Evolutionary conservation across 2,797 vertebrate species (phyloP).

Genomic region (Sebastolobus altivelis): DNA sequence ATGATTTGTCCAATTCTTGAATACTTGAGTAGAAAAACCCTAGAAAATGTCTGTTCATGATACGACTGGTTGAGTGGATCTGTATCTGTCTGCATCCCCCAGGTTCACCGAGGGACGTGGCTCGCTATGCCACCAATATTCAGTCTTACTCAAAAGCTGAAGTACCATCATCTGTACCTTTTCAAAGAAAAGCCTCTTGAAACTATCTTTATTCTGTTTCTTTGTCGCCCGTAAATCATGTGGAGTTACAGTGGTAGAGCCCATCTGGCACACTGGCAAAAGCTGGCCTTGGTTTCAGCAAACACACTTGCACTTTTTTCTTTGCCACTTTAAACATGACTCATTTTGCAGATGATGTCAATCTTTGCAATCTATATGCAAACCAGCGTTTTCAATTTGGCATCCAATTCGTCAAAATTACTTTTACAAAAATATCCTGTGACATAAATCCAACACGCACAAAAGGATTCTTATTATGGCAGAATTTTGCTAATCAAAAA

Average conservation of each 20-base stretch:
- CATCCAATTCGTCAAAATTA: background rate
- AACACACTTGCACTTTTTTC: slow-evolving; percentile 1
- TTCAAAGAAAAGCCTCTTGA: slow-evolving; percentile 64
- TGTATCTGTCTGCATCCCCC: slow-evolving; percentile 46
- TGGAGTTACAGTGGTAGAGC: slow-evolving; percentile 52
- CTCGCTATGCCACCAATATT: slow-evolving; percentile 74
- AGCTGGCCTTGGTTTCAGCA: slow-evolving; percentile 32
- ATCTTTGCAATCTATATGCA: slow-evolving; percentile 8
- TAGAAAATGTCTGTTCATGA: slow-evolving; percentile 9
- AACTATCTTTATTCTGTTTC: slow-evolving; percentile 64
- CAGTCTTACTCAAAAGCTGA: slow-evolving; percentile 66
- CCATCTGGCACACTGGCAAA: slow-evolving; percentile 60
- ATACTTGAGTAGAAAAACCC: background rate
- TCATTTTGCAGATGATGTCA: slow-evolving; percentile 26
- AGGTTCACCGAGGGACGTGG: slow-evolving; percentile 63
- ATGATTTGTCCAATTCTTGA: slow-evolving; percentile 13
- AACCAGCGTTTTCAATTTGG: slow-evolving; percentile 14
- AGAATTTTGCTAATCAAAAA: background rate
- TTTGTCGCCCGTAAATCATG: slow-evolving; percentile 52
- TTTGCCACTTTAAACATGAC: slow-evolving; percentile 29
- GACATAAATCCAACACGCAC: background rate
- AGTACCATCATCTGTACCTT: slow-evolving; percentile 52
- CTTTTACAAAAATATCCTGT: background rate
- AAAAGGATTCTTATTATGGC: background rate
- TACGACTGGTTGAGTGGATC: background rate